Base-by-base conservation (phyloP, 2,797 vertebrate species). In the Melanotaenia trifasciata region DNA sequence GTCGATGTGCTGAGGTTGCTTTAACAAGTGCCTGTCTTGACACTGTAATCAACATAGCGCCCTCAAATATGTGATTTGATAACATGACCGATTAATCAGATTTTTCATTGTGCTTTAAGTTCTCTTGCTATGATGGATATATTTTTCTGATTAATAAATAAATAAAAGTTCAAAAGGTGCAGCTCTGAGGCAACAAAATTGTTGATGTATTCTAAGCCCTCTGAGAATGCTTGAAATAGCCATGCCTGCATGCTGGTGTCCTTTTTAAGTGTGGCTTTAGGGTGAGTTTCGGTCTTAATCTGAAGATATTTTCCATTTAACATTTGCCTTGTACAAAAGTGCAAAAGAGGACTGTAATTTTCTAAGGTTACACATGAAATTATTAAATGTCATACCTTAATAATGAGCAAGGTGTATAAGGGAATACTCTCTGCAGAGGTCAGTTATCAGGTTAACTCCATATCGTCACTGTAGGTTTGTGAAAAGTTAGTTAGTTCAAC, bases 351-450 rank as follows among this genome's bases (percentile, higher is more conserved):
- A 69, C 78, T 16, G 58, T 67, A 79, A 86, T 86, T 80, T 47
- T 81, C 57, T 62, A 7, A 0, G 32, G 40, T 68, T 57, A 24
- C 32, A 26, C 74, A 24, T 53, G 70, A 82, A 68, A 74, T 84
- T 87, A 84, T 81, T 86, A 85, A 85, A 83, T 80, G 56, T 83
- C 0, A 35, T 64, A 82, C 10, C 11, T 80, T 63, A 11, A 26
- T 91, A 86, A 91, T 89, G 78, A 90, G 87, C 70, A 53, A 61
- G 79, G 87, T 63, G 77, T 72, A 65, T 58, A 16, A 66, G 89
- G 88, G 85, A 90, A 82, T 84, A 86, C 51, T 70, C 6, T 71
- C 4, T 69, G 43, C 33, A 67, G 50, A 58, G 80, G 72, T 81
- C 64, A 59, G 64, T 40, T 67, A 69, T 56, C 24, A 63, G 26